phyloP scores from a whole-genome alignment of 2,113 vertebrate genomes.

The Oplegnathus fasciatus region DNA sequence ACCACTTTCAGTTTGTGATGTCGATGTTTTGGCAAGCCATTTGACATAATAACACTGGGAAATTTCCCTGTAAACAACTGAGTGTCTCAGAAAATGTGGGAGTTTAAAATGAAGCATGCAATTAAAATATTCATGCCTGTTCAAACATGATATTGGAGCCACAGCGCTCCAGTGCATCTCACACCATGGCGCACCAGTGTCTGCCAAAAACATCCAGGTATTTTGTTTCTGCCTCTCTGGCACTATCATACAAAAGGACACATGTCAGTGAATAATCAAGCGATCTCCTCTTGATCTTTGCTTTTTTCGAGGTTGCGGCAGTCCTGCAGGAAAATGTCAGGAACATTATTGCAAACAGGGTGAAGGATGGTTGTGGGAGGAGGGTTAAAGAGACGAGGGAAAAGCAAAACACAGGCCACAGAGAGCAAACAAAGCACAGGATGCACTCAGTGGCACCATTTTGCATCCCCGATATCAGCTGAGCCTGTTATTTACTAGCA shows the following conservation, averaged over 20 bases:
- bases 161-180: slow-evolving; percentile 38
- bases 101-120: slow-evolving; percentile 48
- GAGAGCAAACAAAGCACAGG: slow-evolving; percentile 31
- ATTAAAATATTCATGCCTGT: slow-evolving; percentile 64
- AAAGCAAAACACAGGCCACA: slow-evolving; percentile 38
- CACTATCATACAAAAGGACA: slow-evolving; percentile 27
- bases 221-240: slow-evolving; percentile 27
- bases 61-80: slow-evolving; percentile 46
- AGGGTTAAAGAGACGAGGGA: slow-evolving; percentile 51
- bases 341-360: slow-evolving; percentile 37
- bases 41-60: slow-evolving; percentile 25
- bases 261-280: slow-evolving; percentile 36
- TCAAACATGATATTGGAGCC: slow-evolving; percentile 45
- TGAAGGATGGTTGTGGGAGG: slow-evolving; percentile 36
- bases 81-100: slow-evolving; percentile 27
- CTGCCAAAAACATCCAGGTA: slow-evolving; percentile 41
- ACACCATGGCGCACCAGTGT: background rate
- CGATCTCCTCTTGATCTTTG: slow-evolving; percentile 55
- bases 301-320: slow-evolving; percentile 22
- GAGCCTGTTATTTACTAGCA: slow-evolving; percentile 65
- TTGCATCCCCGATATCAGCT: slow-evolving; percentile 32
- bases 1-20: slow-evolving; percentile 38
- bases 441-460: slow-evolving; percentile 26
- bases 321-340: slow-evolving; percentile 66
- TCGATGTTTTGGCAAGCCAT: slow-evolving; percentile 23